A percentile compares a stretch with the other conserved stretches of the same genome.
Evolutionary conservation across 1,140 invertebrate species (phyloP).

Genomic region (Wiebesia pumilae): DNA sequence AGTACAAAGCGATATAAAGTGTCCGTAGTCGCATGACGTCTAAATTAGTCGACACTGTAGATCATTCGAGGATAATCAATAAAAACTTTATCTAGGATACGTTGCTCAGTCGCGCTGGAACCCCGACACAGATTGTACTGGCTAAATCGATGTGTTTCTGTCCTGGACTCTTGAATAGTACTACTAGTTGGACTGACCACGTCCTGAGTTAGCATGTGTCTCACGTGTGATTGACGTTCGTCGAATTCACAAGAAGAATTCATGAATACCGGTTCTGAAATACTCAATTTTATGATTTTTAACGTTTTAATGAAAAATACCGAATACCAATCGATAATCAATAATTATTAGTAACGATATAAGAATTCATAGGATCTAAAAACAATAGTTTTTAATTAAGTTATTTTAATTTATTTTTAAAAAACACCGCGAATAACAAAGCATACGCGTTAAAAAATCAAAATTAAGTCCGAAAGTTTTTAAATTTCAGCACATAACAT

Average conservation of each 20-base stretch:
- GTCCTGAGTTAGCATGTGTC: background rate
- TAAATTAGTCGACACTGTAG: background rate
- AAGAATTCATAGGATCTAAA: too few relatives aligned
- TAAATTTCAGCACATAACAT: too few relatives aligned
- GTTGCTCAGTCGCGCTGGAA: background rate
- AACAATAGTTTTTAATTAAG: too few relatives aligned
- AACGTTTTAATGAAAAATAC: too few relatives aligned
- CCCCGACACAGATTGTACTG: background rate
- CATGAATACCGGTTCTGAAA: background rate
- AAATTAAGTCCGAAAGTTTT: too few relatives aligned
- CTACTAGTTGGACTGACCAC: background rate
- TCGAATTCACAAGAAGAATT: background rate
- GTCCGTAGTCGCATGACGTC: background rate
- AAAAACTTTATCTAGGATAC: background rate
- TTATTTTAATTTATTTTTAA: too few relatives aligned
- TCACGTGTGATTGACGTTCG: background rate
- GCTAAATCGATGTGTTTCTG: background rate
- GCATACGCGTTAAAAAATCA: too few relatives aligned
- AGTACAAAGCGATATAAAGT: background rate
- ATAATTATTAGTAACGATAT: too few relatives aligned
- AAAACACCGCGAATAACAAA: too few relatives aligned
- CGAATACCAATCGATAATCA: too few relatives aligned
- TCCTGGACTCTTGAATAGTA: background rate
- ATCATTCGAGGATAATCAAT: slow-evolving; percentile 7
- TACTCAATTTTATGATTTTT: too few relatives aligned